Base-by-base conservation (phyloP, 1,140 invertebrate species). In the Aphelenchoides besseyi region DNA sequence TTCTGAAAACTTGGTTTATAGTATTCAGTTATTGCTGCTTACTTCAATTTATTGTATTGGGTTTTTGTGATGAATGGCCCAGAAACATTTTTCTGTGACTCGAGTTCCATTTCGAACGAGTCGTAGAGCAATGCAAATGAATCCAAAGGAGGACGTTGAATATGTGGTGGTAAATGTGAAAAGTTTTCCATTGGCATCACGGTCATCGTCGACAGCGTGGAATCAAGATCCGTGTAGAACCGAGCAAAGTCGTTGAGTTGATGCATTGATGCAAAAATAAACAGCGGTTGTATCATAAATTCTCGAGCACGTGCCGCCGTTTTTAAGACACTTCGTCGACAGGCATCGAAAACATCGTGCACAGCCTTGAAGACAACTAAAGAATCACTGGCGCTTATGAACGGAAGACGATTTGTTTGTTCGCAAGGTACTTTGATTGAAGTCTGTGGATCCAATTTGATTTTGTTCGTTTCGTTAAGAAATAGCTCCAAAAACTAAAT, bases 1-100 rank as follows among this genome's bases (percentile, higher is more conserved):
- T 16, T 36, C 36, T 70, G 9, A 62, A 70, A 33, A 53, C 1
- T 12, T 12, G 29, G 0, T 2, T 23, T 29, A 37, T 35, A 61
- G 18, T 18, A 61, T n/a, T 36, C 33, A 61, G n/a, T 1, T 61
- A n/a, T 1, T 18, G n/a, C 63, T 32, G 2, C 8, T 1, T 30
- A 66, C 63, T 29, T 66, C 30, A 66, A 33, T 32, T 66, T 66
- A 30, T 66, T 66, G 9, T 29, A 29, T 32, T 66, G 63, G 12
- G 32, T 36, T 12, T 26, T 2, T 1, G 9, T 66, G 0, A 66
- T 16, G 30, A 66, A 16, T 12, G 63, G 63, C 30, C 29, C 63
- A 37, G 29, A 9, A 16, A 36, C 16, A 12, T 16, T 29, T 53
- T 3, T 59, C 12, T 59, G 5, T 33, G 55, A 8, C 23, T 5